A percentile compares a stretch with the other conserved stretches of the same genome.
These are phyloP conservation scores for Perodicticus potto DNA, from an alignment of 2,797 vertebrate genomes.

Conservation along the genomic window DNA sequence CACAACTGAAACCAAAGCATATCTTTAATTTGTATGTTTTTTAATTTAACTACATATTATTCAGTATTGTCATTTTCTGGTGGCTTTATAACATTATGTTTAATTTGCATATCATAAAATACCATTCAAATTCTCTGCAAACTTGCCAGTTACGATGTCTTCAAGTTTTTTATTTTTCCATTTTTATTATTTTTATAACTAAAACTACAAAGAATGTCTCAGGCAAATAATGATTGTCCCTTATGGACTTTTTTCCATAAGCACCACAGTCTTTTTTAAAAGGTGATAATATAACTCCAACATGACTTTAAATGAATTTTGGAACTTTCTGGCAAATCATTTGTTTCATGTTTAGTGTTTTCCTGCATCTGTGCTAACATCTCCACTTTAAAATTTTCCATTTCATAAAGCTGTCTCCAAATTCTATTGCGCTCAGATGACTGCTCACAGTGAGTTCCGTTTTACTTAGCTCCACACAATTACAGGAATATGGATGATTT, in stretches of 20 bases:
- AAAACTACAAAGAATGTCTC: constrained; percentile 38
- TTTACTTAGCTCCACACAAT: constrained; percentile 80
- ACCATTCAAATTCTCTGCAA: constrained; percentile 34
- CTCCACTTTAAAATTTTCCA: constrained; percentile 59
- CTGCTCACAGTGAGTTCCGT: constrained; percentile 74
- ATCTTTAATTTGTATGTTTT: constrained; percentile 36
- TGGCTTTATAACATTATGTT: constrained; percentile 34
- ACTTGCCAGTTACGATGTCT: not conserved
- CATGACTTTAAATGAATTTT: constrained; percentile 54
- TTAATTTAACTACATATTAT: constrained; percentile 51
- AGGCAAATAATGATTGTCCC: not conserved
- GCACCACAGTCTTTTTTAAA: constrained; percentile 1
- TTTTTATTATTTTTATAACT: constrained; percentile 34
- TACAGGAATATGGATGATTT: constrained; percentile 78
- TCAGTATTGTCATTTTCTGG: not conserved
- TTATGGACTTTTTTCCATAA: constrained; percentile 28
- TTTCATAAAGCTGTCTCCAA: constrained; percentile 74
- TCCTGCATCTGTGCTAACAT: constrained; percentile 50
- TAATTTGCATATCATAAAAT: constrained; percentile 3
- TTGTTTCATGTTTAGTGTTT: constrained; percentile 65
- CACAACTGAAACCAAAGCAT: constrained; percentile 60
- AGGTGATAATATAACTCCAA: not conserved
- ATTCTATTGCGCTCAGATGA: constrained; percentile 68
- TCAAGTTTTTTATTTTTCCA: not conserved
- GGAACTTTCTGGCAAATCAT: constrained; percentile 32